Conservation (phyloP, 2,797 vertebrate species). For the Denticeps clupeoides region DNA sequence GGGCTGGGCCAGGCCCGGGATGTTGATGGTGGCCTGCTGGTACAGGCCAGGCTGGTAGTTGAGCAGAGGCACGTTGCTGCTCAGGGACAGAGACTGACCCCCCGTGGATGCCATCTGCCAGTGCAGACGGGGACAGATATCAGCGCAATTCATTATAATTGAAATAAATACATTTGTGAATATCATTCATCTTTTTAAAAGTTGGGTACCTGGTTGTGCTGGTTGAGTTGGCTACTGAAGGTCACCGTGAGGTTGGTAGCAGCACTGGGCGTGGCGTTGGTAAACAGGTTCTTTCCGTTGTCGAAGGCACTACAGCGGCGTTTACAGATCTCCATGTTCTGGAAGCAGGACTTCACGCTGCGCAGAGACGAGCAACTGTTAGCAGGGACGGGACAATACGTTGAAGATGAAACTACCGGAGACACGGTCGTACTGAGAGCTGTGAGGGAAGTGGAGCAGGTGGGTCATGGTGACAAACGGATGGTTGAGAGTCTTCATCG, state of each 20-base stretch:
- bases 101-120: conserved; percentile 83
- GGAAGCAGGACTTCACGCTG: conserved; percentile 96
- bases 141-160: not conserved
- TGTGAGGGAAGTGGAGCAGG: conserved; percentile 94
- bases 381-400: too few species aligned
- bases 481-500: conserved; percentile 94
- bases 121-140: not conserved
- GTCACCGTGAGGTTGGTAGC: conserved; percentile 94
- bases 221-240: conserved; percentile 92
- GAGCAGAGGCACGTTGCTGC: conserved; percentile 83
- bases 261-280: conserved; percentile 74
- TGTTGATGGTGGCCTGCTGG: conserved; percentile 87
- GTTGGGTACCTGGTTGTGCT: conserved; percentile 82
- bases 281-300: conserved; percentile 86
- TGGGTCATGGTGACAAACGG: conserved; percentile 94
- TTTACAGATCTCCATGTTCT: conserved; percentile 98
- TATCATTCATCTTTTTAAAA: too few species aligned
- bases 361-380: conserved; percentile 6
- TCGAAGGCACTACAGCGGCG: conserved; percentile 88
- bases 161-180: not conserved
- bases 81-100: conserved; percentile 84
- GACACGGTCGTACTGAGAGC: conserved; percentile 86
- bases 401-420: not conserved
- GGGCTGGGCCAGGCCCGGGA: conserved; percentile 85
- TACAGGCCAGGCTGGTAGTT: conserved; percentile 94